Evolutionary conservation across 2,888 invertebrate species (phyloP).

Genomic region (Penaeus monodon): DNA sequence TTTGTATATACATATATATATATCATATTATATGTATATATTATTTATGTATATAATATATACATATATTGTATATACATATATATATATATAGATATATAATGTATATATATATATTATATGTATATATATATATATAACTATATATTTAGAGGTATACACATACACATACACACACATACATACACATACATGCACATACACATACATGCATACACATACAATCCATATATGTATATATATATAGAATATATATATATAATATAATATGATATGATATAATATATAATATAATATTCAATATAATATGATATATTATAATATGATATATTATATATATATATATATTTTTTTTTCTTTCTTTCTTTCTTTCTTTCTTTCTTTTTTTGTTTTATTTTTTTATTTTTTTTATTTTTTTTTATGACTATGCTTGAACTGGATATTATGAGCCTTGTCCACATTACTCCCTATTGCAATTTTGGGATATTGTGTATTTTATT

Average conservation of each 20-base stretch:
- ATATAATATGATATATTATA: background rate
- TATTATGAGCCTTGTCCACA: background rate
- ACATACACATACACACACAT: background rate
- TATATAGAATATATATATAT: background rate
- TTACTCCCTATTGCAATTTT: too few relatives aligned
- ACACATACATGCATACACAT: background rate
- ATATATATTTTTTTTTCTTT: too few relatives aligned
- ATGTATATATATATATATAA: background rate
- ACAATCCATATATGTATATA: constrained; percentile 1
- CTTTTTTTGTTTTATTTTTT: too few relatives aligned
- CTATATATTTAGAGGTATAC: background rate
- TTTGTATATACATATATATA: too few relatives aligned
- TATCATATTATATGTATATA: too few relatives aligned
- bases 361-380: too few relatives aligned
- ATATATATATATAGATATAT: background rate
- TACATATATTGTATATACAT: background rate
- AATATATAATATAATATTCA: background rate
- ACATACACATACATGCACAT: background rate
- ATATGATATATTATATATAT: background rate
- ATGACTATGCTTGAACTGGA: background rate
- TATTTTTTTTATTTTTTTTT: too few relatives aligned
- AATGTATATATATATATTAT: background rate
- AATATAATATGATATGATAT: background rate
- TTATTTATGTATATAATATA: background rate
- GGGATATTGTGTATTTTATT: too few relatives aligned